Base-by-base conservation (phyloP, 2,888 invertebrate genomes). In the Chrysomela aeneicollis region DNA sequence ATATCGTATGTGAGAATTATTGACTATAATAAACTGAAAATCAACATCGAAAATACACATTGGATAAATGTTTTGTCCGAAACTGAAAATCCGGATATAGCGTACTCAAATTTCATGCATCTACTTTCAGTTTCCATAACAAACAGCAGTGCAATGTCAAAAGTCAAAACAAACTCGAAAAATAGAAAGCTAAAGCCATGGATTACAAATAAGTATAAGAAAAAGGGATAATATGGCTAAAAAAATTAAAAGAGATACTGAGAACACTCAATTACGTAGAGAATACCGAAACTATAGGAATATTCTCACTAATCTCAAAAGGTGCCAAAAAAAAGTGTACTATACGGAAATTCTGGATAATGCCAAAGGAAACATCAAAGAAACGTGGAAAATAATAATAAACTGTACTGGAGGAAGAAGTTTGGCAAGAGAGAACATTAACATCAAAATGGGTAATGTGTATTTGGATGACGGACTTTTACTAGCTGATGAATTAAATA, bases 221-320 rank as follows among this genome's bases (percentile, higher is more conserved):
- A 51, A 51, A 51, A 51, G 21, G 10, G 51, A 21, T 51, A 51
- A 51, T 10, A 4, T 51, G 22, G 51, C 22, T 51, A 21, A 21
- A 21, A 51, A 9, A 51, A 21, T 21, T 17, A 49, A 17, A 49
- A 49, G 49, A 49, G 18, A 49, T 9, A 19, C 51, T 21, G 51
- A 51, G 1, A 21, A 19, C 51, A 21, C 2, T 2, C 22, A 51
- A 12, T 3, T 51, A 21, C 21, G 22, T 6, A 51, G 51, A 51
- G 51, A 51, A 51, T 51, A 21, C 51, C 19, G 51, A 21, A 51
- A n/a, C 51, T 51, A 21, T 51, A 51, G 51, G 21, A 51, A 51
- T 18, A 51, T 10, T 9, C 51, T 51, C 1, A 51, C 51, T 8
- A 22, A 51, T 21, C 51, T 51, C 51, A 51, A 21, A 21, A 51